Evolutionary conservation across 2,797 vertebrate species (phyloP).

Genomic region (Oreochromis mossambicus): DNA sequence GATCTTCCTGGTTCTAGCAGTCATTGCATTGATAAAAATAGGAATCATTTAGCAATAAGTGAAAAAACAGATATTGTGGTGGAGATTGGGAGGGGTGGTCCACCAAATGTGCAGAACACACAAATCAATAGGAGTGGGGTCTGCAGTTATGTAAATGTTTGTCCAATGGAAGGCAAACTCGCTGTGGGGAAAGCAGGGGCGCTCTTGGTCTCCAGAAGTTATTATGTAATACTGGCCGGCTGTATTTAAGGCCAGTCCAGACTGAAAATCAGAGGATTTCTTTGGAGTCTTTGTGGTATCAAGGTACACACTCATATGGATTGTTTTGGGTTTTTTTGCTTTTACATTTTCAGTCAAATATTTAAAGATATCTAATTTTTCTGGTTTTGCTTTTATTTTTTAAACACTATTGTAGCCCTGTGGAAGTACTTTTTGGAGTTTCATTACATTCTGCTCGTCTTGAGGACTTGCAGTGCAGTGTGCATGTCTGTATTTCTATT

Average conservation of each 20-base stretch:
- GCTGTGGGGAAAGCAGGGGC: slow-evolving; percentile 27
- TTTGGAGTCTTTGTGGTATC: slow-evolving; percentile 11
- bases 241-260: slow-evolving; percentile 66
- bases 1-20: neutral
- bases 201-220: slow-evolving; percentile 23
- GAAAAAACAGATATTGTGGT: slow-evolving; percentile 17
- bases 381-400: neutral
- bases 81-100: neutral
- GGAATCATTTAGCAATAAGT: neutral
- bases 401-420: neutral
- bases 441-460: neutral
- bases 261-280: slow-evolving; percentile 20
- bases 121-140: slow-evolving; percentile 36
- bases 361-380: neutral
- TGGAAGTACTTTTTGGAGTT: neutral
- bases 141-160: slow-evolving; percentile 68
- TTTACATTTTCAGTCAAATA: neutral
- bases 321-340: neutral
- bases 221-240: slow-evolving; percentile 57
- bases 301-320: slow-evolving; percentile 51
- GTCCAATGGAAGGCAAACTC: slow-evolving; percentile 54
- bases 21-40: neutral
- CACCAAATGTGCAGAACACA: slow-evolving; percentile 33
- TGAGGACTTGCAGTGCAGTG: neutral
- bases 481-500: neutral